These are phyloP conservation scores for Phyllostomus discolor DNA, from an alignment of 2,113 vertebrate species.

Conservation along the genomic window DNA sequence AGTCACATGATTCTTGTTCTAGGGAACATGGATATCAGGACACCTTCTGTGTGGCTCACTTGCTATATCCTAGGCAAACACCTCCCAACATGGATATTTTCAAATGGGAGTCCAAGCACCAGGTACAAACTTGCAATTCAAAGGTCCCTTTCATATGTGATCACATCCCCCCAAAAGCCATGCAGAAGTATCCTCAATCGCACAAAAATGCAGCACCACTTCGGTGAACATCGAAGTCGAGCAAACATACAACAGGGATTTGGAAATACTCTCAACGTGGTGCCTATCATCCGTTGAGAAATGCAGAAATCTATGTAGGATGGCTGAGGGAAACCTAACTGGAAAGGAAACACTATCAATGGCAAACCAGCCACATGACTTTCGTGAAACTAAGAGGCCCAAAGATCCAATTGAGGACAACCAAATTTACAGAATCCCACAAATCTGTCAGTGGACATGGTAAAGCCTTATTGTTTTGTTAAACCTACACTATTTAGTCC, in stretches of 20 bases:
- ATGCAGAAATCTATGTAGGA: not conserved
- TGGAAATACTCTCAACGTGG: not conserved
- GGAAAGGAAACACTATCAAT: not conserved
- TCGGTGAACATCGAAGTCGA: rapidly evolving
- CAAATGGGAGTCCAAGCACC: not conserved
- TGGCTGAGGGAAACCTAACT: rapidly evolving
- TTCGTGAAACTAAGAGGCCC: not conserved
- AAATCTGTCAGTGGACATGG: not conserved
- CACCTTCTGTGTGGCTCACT: too few species aligned
- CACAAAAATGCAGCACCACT: not conserved
- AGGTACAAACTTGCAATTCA: not conserved
- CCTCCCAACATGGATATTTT: too few species aligned
- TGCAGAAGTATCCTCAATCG: not conserved
- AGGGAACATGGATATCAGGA: too few species aligned
- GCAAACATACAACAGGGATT: not conserved
- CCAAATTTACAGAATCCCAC: not conserved
- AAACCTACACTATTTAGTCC: not conserved
- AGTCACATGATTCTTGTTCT: too few species aligned
- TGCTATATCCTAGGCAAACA: too few species aligned
- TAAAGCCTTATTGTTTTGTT: not conserved
- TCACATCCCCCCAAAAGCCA: not conserved
- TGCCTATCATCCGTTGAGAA: not conserved
- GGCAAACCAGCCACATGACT: not conserved
- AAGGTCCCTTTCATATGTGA: not conserved
- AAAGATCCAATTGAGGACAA: not conserved